Conservation (phyloP, 2,888 invertebrate genomes). For the Drosophila maculinotata region DNA sequence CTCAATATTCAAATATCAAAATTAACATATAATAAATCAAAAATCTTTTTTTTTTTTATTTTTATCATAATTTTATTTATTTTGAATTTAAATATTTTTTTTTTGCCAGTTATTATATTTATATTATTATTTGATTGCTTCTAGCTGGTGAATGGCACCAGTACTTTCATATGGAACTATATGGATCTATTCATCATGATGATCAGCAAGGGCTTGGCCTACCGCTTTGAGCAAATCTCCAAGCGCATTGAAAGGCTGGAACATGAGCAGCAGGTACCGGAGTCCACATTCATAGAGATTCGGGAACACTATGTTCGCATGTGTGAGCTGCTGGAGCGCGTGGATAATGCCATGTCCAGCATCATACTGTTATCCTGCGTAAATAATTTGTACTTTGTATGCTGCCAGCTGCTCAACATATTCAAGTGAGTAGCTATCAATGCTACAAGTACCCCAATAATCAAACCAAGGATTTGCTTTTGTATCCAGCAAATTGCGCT, state of each 20-base stretch:
- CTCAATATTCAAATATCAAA: no score
- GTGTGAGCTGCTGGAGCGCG: conserved; percentile 87
- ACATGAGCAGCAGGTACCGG: conserved; percentile 75
- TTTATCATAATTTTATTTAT: no score
- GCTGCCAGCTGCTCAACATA: conserved; percentile 89
- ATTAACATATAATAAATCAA: no score
- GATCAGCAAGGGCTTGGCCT: conserved; percentile 88
- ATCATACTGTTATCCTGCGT: conserved; percentile 89
- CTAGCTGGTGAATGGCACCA: conserved; percentile 68
- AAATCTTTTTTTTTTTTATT: no score
- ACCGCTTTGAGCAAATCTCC: conserved; percentile 89
- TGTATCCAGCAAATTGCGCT: conserved; percentile 80
- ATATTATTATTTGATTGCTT: no score
- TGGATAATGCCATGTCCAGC: conserved; percentile 88
- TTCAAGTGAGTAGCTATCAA: conserved; percentile 80
- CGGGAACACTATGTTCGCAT: conserved; percentile 89
- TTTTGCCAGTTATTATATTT: neutral
- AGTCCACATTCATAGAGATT: conserved; percentile 87
- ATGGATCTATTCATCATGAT: conserved; percentile 90
- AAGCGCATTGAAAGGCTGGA: conserved; percentile 74
- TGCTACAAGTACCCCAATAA: no score
- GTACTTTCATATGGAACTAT: conserved; percentile 90
- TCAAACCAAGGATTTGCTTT: neutral
- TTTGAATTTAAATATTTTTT: neutral
- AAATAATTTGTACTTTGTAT: conserved; percentile 91